A percentile compares a stretch with the other conserved stretches of the same genome.
Conservation (phyloP, 2,113 vertebrate species). For the Albula goreensis region DNA sequence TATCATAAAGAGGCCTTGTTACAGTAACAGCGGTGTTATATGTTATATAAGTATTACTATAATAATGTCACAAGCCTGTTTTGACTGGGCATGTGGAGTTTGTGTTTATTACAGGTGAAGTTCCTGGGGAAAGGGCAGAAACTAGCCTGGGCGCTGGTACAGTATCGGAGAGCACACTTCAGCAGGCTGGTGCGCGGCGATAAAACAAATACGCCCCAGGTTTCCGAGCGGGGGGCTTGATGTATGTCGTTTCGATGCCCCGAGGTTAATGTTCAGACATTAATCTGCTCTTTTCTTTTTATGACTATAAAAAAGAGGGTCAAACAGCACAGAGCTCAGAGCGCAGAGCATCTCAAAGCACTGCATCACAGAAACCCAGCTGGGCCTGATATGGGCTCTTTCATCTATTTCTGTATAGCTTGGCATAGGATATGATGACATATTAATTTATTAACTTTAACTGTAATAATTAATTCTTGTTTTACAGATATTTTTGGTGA, state of each 20-base stretch:
- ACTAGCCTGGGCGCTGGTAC: neutral
- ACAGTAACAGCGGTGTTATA: neutral
- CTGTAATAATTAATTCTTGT: neutral
- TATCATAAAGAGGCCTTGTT: too few relatives aligned
- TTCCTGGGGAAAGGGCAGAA: neutral
- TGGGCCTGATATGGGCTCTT: neutral
- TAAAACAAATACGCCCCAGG: neutral
- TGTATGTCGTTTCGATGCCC: neutral
- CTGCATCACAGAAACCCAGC: neutral
- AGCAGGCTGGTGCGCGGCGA: neutral
- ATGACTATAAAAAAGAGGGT: too few relatives aligned
- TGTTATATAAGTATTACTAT: neutral
- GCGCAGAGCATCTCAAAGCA: too few relatives aligned
- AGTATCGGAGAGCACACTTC: neutral
- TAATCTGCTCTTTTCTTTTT: neutral
- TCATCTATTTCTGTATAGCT: neutral
- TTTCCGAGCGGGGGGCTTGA: neutral
- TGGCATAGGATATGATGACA: neutral
- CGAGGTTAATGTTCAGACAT: constrained; percentile 8
- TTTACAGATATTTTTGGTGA: neutral
- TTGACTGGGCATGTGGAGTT: neutral
- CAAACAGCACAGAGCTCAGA: too few relatives aligned
- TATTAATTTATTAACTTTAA: too few relatives aligned
- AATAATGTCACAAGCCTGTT: neutral
- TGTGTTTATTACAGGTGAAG: neutral